A percentile compares a stretch with the other conserved stretches of the same genome.
Evolutionary conservation across 2,888 invertebrate genomes (phyloP).

Genomic region (Drosophila mulleri): DNA sequence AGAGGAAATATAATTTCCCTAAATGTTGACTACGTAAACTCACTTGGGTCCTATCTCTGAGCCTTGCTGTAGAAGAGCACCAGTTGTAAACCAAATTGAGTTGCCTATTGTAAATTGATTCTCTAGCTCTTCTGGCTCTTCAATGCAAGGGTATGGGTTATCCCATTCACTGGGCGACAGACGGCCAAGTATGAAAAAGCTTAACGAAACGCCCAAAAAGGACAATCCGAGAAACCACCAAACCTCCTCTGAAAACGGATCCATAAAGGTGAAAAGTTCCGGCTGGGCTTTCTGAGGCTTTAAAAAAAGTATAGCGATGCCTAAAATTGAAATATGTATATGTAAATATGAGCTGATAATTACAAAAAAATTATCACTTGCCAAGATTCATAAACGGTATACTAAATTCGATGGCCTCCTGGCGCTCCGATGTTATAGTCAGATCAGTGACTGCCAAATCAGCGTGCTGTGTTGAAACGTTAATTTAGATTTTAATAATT

Average conservation of each 20-base stretch:
- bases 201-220: slow-evolving; percentile 91
- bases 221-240: slow-evolving; percentile 92
- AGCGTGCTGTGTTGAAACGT: slow-evolving; percentile 87
- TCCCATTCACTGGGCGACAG: slow-evolving; percentile 95
- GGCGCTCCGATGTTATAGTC: slow-evolving; percentile 94
- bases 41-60: slow-evolving; percentile 95
- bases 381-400: slow-evolving; percentile 97
- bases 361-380: slow-evolving; percentile 60
- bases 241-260: slow-evolving; percentile 93
- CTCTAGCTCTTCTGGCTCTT: slow-evolving; percentile 92
- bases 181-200: slow-evolving; percentile 92
- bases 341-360: not conserved
- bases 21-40: slow-evolving; percentile 68
- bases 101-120: slow-evolving; percentile 94
- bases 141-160: slow-evolving; percentile 93
- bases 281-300: slow-evolving; percentile 94
- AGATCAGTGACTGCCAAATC: slow-evolving; percentile 97
- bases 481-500: no score
- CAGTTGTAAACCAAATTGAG: slow-evolving; percentile 95
- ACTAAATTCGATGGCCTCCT: slow-evolving; percentile 96
- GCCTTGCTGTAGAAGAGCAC: slow-evolving; percentile 94
- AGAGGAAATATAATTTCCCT: not conserved
- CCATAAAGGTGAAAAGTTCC: slow-evolving; percentile 95
- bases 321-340: slow-evolving; percentile 81
- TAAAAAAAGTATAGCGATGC: slow-evolving; percentile 94